Evolutionary conservation across 2,888 invertebrate species (phyloP), one percentile per base, ranked within the genome.

Genomic region (Phymatocera aterrima): DNA sequence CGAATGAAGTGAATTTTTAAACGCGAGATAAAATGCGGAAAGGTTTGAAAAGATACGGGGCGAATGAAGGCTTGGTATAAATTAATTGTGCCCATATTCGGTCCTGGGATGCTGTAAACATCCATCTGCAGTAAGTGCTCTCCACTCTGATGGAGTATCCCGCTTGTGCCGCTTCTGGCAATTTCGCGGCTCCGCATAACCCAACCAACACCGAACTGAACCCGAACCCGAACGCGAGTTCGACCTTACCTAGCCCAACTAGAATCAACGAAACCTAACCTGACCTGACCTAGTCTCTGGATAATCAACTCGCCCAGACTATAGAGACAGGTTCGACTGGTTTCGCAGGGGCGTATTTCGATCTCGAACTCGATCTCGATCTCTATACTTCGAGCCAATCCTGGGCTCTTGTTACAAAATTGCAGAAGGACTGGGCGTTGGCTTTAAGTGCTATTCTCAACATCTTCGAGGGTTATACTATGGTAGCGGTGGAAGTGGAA

Each of bases 1-100:
- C n/a, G n/a, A n/a, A n/a, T n/a, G n/a, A n/a, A n/a, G n/a, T n/a
- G n/a, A n/a, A n/a, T n/a, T n/a, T n/a, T n/a, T n/a, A n/a, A n/a
- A n/a, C n/a, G n/a, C n/a, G n/a, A n/a, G n/a, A n/a, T n/a, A n/a
- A n/a, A n/a, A n/a, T n/a, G n/a, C n/a, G 28, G 3, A 5, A 24
- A 28, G 15, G 57, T 28, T 57, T 24, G 28, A 57, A 57, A 57
- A 57, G 28, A 57, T 3, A 15, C 4, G 8, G 3, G 57, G 15
- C 24, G 28, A 15, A 28, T 4, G 40, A 40, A 28, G 28, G 12
- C 28, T 28, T 28, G 57, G 64, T 37, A 37, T 64, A 64, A 77
- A 83, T 82, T 84, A 84, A 84, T 84, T 84, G 82, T 77, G 81
- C 83, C 83, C 82, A 83, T 83, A 83, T 82, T 82, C 83, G 79